Evolutionary conservation across 2,797 vertebrate genomes (phyloP).

Genomic region (Sebastes aleutianus): DNA sequence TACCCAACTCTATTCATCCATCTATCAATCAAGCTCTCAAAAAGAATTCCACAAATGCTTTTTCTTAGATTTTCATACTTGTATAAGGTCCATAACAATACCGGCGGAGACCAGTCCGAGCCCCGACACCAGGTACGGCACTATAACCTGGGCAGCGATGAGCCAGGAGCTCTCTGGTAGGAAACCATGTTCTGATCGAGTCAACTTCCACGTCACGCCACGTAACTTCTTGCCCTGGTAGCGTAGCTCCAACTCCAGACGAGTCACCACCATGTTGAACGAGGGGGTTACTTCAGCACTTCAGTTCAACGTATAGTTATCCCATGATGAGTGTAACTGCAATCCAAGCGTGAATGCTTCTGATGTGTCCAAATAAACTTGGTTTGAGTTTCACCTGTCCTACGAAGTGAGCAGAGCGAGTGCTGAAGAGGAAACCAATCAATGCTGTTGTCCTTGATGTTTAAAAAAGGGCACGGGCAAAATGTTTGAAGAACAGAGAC

Average conservation of each 20-base stretch:
- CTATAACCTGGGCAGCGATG: slow-evolving; percentile 84
- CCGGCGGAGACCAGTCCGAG: slow-evolving; percentile 90
- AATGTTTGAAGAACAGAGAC: slow-evolving; percentile 2
- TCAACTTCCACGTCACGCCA: slow-evolving; percentile 91
- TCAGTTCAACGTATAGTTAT: slow-evolving; percentile 1
- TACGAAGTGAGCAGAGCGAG: neutral
- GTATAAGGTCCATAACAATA: slow-evolving; percentile 89
- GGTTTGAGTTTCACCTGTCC: neutral
- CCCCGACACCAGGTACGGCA: slow-evolving; percentile 89
- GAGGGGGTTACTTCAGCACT: neutral
- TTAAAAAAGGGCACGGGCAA: slow-evolving; percentile 3
- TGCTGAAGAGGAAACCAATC: neutral
- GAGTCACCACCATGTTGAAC: slow-evolving; percentile 89
- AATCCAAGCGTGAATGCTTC: neutral
- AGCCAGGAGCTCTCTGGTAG: slow-evolving; percentile 87
- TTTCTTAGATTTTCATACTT: slow-evolving; percentile 81
- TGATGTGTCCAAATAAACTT: slow-evolving; percentile 1
- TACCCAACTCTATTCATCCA: neutral
- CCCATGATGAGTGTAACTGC: slow-evolving; percentile 27
- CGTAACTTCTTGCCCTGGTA: slow-evolving; percentile 90
- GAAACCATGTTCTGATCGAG: slow-evolving; percentile 84
- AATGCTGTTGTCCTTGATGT: slow-evolving; percentile 15
- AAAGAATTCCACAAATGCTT: neutral
- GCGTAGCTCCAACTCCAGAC: slow-evolving; percentile 88
- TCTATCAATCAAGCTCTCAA: neutral